Evolutionary conservation across 2,113 vertebrate species (phyloP).

Genomic region (Seriola aureovittata): DNA sequence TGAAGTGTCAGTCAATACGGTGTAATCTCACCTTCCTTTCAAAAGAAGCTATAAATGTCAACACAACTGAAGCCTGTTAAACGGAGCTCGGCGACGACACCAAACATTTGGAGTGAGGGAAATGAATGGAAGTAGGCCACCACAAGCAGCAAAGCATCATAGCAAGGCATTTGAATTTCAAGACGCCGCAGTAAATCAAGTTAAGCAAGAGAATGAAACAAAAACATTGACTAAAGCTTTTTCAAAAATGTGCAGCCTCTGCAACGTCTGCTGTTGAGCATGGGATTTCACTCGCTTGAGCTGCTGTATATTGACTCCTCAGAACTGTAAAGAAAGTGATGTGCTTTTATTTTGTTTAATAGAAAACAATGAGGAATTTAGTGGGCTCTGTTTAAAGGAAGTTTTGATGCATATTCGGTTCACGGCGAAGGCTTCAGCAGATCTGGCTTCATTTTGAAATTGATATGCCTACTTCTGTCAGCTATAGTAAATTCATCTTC

Average conservation of each 20-base stretch:
- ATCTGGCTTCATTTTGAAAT: slow-evolving; percentile 40
- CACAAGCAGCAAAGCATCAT: slow-evolving; percentile 52
- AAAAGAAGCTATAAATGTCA: slow-evolving; percentile 47
- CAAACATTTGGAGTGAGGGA: slow-evolving; percentile 38
- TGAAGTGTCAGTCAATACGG: slow-evolving; percentile 26
- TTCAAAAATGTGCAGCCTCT: slow-evolving; percentile 47
- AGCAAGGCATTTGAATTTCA: slow-evolving; percentile 67
- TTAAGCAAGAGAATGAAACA: slow-evolving; percentile 56
- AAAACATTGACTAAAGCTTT: slow-evolving; percentile 55
- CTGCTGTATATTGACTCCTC: slow-evolving; percentile 32
- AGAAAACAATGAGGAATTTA: slow-evolving; percentile 13
- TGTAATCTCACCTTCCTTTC: slow-evolving; percentile 42
- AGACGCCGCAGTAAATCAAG: slow-evolving; percentile 61
- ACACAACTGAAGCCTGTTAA: slow-evolving; percentile 24
- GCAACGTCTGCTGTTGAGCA: slow-evolving; percentile 40
- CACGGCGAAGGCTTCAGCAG: slow-evolving; percentile 17
- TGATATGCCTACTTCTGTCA: slow-evolving; percentile 22
- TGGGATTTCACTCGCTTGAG: slow-evolving; percentile 32
- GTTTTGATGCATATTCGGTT: not conserved
- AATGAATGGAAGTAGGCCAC: slow-evolving; percentile 75
- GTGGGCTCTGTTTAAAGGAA: not conserved
- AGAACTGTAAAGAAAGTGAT: slow-evolving; percentile 32
- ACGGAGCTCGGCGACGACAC: slow-evolving; percentile 12
- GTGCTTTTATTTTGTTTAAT: slow-evolving; percentile 46
- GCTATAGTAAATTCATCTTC: slow-evolving; percentile 38